Conservation (phyloP, 2,888 invertebrate species). For the Platynereis dumerilii region DNA sequence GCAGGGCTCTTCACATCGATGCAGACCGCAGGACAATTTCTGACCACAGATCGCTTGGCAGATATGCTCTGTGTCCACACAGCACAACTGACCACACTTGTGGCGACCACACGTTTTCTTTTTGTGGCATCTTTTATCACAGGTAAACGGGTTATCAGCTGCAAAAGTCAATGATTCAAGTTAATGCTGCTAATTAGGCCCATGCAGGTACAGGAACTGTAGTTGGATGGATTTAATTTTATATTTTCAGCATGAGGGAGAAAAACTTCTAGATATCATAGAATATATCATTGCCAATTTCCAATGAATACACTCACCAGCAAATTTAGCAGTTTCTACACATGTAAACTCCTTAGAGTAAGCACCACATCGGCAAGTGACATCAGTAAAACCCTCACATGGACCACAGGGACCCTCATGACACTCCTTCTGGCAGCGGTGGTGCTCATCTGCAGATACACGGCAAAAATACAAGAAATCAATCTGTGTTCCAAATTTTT, state of each 20-base stretch:
- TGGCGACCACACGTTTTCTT: slow-evolving; percentile 64
- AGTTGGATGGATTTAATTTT: no score
- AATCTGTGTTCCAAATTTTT: no score
- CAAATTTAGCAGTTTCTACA: slow-evolving; percentile 45
- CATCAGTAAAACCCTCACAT: slow-evolving; percentile 67
- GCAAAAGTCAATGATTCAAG: no score
- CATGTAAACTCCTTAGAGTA: slow-evolving; percentile 65
- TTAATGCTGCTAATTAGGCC: no score
- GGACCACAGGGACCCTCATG: slow-evolving; percentile 80
- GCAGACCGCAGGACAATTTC: slow-evolving; percentile 83
- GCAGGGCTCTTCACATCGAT: slow-evolving; percentile 86
- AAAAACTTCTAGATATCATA: no score
- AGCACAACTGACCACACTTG: slow-evolving; percentile 88
- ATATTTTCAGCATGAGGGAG: no score
- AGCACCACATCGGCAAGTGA: slow-evolving; percentile 66
- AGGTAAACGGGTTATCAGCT: slow-evolving; percentile 62
- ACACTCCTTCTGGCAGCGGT: slow-evolving; percentile 77
- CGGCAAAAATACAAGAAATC: no score
- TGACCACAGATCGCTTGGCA: slow-evolving; percentile 75
- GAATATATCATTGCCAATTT: no score
- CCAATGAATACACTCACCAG: slow-evolving; percentile 42
- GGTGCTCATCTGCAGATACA: slow-evolving; percentile 68
- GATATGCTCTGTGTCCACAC: slow-evolving; percentile 83
- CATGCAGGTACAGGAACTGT: no score
- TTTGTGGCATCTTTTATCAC: slow-evolving; percentile 89